These are phyloP conservation scores for Mylabris sibirica DNA, from an alignment of 2,888 invertebrate genomes.

Conservation along the genomic window DNA sequence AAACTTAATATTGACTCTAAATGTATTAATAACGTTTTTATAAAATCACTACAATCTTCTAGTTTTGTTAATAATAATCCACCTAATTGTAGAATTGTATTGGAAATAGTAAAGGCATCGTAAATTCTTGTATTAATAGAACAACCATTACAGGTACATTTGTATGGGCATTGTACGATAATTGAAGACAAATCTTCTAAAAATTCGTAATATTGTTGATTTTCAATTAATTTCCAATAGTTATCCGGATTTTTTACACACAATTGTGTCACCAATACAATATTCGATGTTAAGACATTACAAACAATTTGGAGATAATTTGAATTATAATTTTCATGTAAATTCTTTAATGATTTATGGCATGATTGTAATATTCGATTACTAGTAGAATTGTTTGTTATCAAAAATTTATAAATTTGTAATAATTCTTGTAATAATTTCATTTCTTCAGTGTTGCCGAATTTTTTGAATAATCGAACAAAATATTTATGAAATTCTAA, in stretches of 20 bases:
- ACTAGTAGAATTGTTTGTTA: not conserved
- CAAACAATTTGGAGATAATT: conserved; percentile 17
- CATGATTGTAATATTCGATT: not conserved
- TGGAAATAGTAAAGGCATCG: not conserved
- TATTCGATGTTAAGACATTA: conserved; percentile 6
- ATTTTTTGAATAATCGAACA: not conserved
- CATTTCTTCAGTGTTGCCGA: not conserved
- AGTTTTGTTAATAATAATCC: not conserved
- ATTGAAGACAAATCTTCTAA: conserved; percentile 12
- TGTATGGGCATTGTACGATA: conserved; percentile 2
- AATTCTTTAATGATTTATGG: conserved; percentile 17
- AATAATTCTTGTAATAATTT: conserved; percentile 11
- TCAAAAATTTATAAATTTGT: conserved; percentile 5
- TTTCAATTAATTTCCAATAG: not conserved
- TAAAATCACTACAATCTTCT: too few species aligned
- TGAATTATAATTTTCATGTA: not conserved
- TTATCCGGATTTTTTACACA: not conserved
- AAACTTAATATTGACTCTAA: conserved; percentile 14
- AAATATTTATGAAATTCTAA: not conserved
- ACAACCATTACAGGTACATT: conserved; percentile 17
- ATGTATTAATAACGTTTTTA: not conserved
- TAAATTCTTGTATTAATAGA: conserved; percentile 1
- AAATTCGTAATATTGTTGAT: conserved; percentile 16
- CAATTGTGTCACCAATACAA: not conserved
- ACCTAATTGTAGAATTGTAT: conserved; percentile 8